Conservation (phyloP, 2,113 vertebrate species). For the Myanophis thanlyinensis region DNA sequence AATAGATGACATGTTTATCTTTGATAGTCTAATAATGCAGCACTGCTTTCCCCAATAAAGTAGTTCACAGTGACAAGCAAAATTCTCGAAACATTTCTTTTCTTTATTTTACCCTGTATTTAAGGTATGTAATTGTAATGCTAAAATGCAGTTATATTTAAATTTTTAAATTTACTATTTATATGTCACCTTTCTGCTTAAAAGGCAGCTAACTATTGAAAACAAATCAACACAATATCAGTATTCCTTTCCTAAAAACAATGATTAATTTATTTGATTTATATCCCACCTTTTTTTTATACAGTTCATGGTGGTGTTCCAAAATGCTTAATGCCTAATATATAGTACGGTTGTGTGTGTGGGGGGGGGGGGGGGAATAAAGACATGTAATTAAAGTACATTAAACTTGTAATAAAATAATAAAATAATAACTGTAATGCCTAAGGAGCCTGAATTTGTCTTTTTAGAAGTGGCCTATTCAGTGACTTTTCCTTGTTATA, state of each 20-base stretch:
- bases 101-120: not conserved
- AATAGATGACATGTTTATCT: not conserved
- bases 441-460: not conserved
- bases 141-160: not conserved
- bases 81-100: not conserved
- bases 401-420: not conserved
- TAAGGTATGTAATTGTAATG: not conserved
- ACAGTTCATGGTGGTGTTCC: not conserved
- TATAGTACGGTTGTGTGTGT: not conserved
- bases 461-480: not conserved
- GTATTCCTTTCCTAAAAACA: not conserved
- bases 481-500: slow-evolving; percentile 8
- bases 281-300: not conserved
- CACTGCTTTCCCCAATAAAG: not conserved
- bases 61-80: not conserved
- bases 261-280: not conserved
- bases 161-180: not conserved
- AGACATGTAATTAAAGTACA: not conserved
- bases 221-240: not conserved
- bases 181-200: not conserved
- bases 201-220: not conserved
- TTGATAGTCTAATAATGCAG: not conserved
- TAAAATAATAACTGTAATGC: not conserved
- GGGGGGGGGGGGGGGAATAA: no score
- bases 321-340: not conserved